Evolutionary conservation across 2,888 invertebrate species (phyloP).

Genomic region (Sesia apiformis): DNA sequence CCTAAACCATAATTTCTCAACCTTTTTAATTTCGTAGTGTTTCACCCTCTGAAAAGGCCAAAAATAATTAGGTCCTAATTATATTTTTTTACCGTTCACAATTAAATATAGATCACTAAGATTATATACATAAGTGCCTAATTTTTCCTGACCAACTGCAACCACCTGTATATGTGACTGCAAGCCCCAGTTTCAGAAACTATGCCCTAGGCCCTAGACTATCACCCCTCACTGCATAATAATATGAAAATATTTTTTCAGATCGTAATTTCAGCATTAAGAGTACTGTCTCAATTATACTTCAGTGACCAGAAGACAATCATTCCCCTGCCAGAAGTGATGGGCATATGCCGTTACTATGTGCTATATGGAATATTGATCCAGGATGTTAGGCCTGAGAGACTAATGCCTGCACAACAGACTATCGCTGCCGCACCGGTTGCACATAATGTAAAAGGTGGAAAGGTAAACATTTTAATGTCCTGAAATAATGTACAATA

Average conservation of each 20-base stretch:
- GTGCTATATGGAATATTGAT: slow-evolving; percentile 69
- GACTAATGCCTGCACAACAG: slow-evolving; percentile 77
- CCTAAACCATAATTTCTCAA: too few relatives aligned
- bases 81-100: too few relatives aligned
- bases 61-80: too few relatives aligned
- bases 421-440: slow-evolving; percentile 70
- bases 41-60: too few relatives aligned
- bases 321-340: slow-evolving; percentile 57
- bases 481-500: too few relatives aligned
- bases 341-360: slow-evolving; percentile 75
- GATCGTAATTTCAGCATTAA: slow-evolving; percentile 64
- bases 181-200: too few relatives aligned
- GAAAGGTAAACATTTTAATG: slow-evolving; percentile 68
- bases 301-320: slow-evolving; percentile 41
- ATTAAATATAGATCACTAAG: too few relatives aligned
- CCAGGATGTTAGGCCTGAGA: slow-evolving; percentile 51
- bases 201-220: too few relatives aligned
- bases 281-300: slow-evolving; percentile 53
- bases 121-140: too few relatives aligned
- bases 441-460: slow-evolving; percentile 66
- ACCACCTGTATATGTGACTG: too few relatives aligned
- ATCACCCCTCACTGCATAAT: not conserved
- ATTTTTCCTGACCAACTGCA: too few relatives aligned
- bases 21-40: too few relatives aligned
- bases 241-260: slow-evolving; percentile 24